Evolutionary conservation across 2,797 vertebrate genomes (phyloP).

Genomic region (Sebastes steindachneri): DNA sequence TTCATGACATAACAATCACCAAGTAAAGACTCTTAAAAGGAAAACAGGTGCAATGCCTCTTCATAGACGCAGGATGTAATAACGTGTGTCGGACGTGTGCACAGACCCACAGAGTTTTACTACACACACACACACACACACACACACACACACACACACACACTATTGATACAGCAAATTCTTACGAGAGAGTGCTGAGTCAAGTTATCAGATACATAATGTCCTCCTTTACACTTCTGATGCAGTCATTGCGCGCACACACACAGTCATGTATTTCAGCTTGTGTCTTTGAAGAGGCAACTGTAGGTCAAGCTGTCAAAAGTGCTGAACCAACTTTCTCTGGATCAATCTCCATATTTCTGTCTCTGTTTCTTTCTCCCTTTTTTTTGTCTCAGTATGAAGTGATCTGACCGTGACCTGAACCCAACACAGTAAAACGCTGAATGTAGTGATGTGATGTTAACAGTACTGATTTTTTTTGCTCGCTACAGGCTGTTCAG

Average conservation of each 20-base stretch:
- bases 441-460: constrained; percentile 4
- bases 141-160: neutral
- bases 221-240: constrained; percentile 19
- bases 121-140: neutral
- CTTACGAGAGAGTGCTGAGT: constrained; percentile 37
- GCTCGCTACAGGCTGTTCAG: neutral
- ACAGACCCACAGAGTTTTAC: neutral
- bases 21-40: neutral
- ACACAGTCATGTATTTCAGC: neutral
- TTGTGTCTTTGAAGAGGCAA: constrained; percentile 22
- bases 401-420: constrained; percentile 30
- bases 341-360: constrained; percentile 9
- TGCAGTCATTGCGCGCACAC: neutral
- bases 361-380: neutral
- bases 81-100: neutral
- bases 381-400: constrained; percentile 2
- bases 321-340: constrained; percentile 37
- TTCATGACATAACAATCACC: neutral
- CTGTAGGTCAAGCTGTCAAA: constrained; percentile 44
- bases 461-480: neutral
- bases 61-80: neutral
- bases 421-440: constrained; percentile 17
- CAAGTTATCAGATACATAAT: constrained; percentile 11
- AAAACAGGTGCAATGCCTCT: neutral
- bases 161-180: constrained; percentile 15